Evolutionary conservation across 2,113 vertebrate genomes (phyloP), one percentile per base, ranked within the genome.

Genomic region (Zosterops borbonicus): DNA sequence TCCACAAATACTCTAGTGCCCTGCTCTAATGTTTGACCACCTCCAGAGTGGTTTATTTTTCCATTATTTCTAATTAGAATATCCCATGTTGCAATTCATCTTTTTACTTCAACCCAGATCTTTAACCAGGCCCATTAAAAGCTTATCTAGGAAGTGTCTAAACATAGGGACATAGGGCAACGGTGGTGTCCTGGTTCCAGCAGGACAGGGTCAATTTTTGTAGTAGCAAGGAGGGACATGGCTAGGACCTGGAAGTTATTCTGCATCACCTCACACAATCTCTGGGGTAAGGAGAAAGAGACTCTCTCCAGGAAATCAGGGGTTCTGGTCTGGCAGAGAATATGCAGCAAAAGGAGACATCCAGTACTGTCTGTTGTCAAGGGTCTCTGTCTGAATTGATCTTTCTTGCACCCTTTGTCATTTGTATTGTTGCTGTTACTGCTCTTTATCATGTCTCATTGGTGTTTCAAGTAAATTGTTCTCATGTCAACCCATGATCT

Each of bases 131-230:
- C 20, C 50, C 14, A 3, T 63, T 53, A 53, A 75, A 63, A 76
- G 14, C 8, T 41, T 62, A 31, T 11, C 33, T 75, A 33, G 31
- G 10, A 65, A 73, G 8, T n/a, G 7, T 67, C 13, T 49, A 37
- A 67, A 63, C 8, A 14, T 2, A 50, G 9, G 23, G 5, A 11
- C n/a, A 18, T 4, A 47, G 14, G 12, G 12, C 4, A 74, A 52
- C 0, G 0, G 9, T 41, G 14, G 11, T 41, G 24, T 60, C 20
- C 55, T 47, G 11, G 9, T 27, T 82, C 29, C 12, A 10, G 41
- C 9, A 69, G 39, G 14, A 47, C 11, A 47, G 14, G 5, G 28
- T 25, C 41, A n/a, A 31, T 62, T 68, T 82, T 55, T 89, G 21
- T 21, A 27, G 21, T 47, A 27, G 17, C 18, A 18, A 69, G n/a